phyloP scores from a whole-genome alignment of 2,797 vertebrate species.

The Phrynocephalus vlangalii region DNA sequence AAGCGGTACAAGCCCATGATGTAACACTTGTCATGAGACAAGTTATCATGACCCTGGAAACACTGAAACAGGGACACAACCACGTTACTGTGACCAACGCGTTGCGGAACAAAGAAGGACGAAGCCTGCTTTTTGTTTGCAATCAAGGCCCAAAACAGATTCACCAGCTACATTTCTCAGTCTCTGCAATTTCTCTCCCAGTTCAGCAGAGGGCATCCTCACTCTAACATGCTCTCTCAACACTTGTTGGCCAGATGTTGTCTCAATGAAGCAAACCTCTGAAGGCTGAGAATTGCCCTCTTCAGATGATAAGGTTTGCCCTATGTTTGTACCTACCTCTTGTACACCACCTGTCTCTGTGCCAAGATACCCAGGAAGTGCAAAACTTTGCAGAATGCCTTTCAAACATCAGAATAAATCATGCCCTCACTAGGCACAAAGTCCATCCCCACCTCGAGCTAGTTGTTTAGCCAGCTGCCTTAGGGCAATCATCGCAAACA shows the following conservation, averaged over 20 bases:
- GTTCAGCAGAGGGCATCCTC: conserved; percentile 24
- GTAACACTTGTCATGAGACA: too few relatives aligned
- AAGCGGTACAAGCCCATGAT: too few relatives aligned
- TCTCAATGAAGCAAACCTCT: neutral
- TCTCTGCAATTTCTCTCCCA: neutral
- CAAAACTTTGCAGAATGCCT: neutral
- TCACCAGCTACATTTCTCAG: neutral
- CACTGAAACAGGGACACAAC: too few relatives aligned
- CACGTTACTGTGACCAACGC: too few relatives aligned
- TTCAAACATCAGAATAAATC: neutral
- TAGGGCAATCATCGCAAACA: neutral
- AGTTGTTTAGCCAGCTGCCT: neutral
- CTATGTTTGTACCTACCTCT: neutral
- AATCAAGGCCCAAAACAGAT: neutral
- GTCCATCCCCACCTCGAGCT: neutral
- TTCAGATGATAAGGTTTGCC: neutral
- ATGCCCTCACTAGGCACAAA: neutral
- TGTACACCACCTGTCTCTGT: neutral
- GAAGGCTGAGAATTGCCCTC: neutral
- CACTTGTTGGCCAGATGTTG: conserved; percentile 4
- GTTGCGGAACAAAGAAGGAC: too few relatives aligned
- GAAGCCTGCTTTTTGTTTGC: too few relatives aligned
- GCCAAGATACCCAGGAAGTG: neutral
- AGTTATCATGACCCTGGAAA: too few relatives aligned
- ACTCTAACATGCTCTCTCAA: conserved; percentile 1